phyloP scores from a whole-genome alignment of 2,797 vertebrate genomes.

The Mareca strepera region DNA sequence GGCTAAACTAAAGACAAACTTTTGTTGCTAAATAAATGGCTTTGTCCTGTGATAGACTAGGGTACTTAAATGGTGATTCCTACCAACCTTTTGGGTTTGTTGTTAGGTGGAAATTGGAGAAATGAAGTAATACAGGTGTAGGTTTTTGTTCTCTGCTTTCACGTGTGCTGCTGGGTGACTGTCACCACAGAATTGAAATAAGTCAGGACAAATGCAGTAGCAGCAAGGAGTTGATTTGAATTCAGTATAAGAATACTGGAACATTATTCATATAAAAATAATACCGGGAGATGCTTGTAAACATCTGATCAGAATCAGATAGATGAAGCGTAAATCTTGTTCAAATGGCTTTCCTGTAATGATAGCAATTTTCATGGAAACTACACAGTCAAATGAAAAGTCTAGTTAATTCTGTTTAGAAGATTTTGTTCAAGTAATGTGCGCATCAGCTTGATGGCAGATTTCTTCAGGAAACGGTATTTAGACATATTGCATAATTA shows the following conservation, averaged over 20 bases:
- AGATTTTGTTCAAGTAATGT: slow-evolving; percentile 12
- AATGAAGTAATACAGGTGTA: neutral
- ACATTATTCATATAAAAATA: neutral
- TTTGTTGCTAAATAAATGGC: slow-evolving; percentile 5
- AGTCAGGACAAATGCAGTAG: neutral
- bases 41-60: slow-evolving; percentile 8
- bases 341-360: neutral
- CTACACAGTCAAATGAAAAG: neutral
- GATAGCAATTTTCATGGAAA: slow-evolving; percentile 14
- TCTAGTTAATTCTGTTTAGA: slow-evolving; percentile 16
- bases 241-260: neutral
- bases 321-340: neutral
- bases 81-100: neutral
- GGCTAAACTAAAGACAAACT: neutral
- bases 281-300: neutral
- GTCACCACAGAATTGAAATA: neutral
- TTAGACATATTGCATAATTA: slow-evolving; percentile 32
- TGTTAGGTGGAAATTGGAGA: neutral
- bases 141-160: neutral
- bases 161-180: neutral
- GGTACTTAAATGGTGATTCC: neutral
- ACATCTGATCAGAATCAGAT: neutral
- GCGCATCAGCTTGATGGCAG: neutral
- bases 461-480: slow-evolving; percentile 10
- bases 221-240: neutral